Evolutionary conservation across 1,140 invertebrate species (phyloP), one percentile per base, ranked within the genome.

Genomic region (Scaptomyza pallida): DNA sequence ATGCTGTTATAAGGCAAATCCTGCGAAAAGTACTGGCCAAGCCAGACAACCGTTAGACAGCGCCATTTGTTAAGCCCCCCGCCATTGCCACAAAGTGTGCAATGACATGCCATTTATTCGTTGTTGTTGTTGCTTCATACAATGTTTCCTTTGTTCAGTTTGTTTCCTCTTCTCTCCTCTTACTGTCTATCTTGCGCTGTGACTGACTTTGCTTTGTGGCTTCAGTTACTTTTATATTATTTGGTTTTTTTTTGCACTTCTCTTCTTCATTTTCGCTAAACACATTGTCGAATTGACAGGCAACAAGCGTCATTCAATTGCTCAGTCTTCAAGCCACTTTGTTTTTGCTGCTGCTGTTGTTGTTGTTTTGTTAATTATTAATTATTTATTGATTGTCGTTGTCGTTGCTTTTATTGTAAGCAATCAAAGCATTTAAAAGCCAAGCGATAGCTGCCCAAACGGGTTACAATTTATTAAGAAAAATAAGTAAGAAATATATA

Each of bases 261-360:
- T 50, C 17, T 67, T 50, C 13, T 51, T 19, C 44, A 12, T 23
- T 4, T 37, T 55, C 47, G 62, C 75, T 65, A 83, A 83, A 65
- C 80, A 83, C 67, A 85, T 73, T 86, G 80, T 80, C 73, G 63
- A 78, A 70, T 52, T 85, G 80, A 85, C 80, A 76, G 77, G 64
- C 73, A 65, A 86, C 80, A 86, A 68, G 81, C 41, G 65, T 74
- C 77, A 73, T 86, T 80, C 73, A 86, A 67, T 86, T 80, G 78
- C 69, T 80, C 78, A 72, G 51, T 23, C 51, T 56, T 30, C 44
- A 12, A 13, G 9, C 48, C 15, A 45, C 15, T 17, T 30, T 43
- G 40, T 23, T 33, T 6, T 33, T 33, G 30, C 8, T 35, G 10
- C 0, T 35, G 10, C 48, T 54, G 57, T 30, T 45, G 10, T 19